A percentile compares a stretch with the other conserved stretches of the same genome.
These are phyloP conservation scores for Ditylenchus weischeri DNA, from an alignment of 2,888 invertebrate genomes.

Conservation along the genomic window DNA sequence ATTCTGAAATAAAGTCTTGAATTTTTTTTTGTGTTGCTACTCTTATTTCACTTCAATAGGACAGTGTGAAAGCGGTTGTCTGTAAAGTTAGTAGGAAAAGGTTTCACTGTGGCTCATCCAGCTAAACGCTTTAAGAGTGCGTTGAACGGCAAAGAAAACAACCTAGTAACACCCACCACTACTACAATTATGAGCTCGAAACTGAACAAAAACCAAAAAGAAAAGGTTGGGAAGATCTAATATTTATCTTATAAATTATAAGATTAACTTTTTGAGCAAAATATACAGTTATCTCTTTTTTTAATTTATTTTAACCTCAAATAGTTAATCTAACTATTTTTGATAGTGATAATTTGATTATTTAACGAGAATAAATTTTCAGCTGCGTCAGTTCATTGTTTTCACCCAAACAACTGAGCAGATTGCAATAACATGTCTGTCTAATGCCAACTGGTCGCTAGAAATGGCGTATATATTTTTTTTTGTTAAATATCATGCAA, in stretches of 20 bases:
- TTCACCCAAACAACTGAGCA: constrained; percentile 32
- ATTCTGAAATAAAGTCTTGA: too few relatives aligned
- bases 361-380: neutral
- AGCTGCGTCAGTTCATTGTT: constrained; percentile 30
- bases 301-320: too few relatives aligned
- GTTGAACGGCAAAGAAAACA: constrained; percentile 3
- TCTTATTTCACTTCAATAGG: too few relatives aligned
- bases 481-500: too few relatives aligned
- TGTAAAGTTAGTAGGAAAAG: too few relatives aligned
- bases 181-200: constrained; percentile 11
- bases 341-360: too few relatives aligned
- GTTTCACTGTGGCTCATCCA: constrained; percentile 8
- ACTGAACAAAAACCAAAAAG: constrained; percentile 21
- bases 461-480: constrained; percentile 41
- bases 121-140: neutral
- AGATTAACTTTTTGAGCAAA: neutral
- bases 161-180: neutral
- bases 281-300: neutral
- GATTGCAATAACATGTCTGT: constrained; percentile 44
- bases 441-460: constrained; percentile 49
- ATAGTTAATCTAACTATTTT: too few relatives aligned
- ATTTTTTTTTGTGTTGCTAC: too few relatives aligned
- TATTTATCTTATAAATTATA: neutral
- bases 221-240: constrained; percentile 16
- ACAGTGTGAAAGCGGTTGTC: too few relatives aligned